Conservation (phyloP, 1,140 invertebrate genomes). For the Monochamus saltuarius region DNA sequence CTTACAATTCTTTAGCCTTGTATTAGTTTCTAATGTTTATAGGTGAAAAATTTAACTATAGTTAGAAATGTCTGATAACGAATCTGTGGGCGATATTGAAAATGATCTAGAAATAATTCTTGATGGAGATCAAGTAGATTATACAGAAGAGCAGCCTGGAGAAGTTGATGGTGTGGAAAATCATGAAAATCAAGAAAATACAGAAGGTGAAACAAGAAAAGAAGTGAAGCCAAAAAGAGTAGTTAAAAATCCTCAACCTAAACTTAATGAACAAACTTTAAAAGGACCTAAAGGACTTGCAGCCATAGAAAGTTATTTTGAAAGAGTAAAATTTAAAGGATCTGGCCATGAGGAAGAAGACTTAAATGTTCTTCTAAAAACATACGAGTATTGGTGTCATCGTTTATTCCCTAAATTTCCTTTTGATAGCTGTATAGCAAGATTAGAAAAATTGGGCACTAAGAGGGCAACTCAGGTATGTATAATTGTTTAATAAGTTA, state of each 20-base stretch:
- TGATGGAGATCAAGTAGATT: constrained; percentile 39
- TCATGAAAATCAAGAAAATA: constrained; percentile 29
- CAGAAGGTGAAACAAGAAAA: constrained; percentile 28
- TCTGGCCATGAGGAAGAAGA: constrained; percentile 82
- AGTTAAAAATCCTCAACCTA: constrained; percentile 68
- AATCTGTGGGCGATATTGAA: constrained; percentile 9
- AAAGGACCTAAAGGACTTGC: constrained; percentile 76
- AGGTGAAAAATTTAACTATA: no score
- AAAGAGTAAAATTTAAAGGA: constrained; percentile 81
- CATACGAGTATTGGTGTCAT: constrained; percentile 90
- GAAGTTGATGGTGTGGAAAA: constrained; percentile 24
- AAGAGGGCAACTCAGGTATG: constrained; percentile 63
- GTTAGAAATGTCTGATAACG: constrained; percentile 28
- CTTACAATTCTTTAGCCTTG: no score
- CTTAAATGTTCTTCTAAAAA: constrained; percentile 76
- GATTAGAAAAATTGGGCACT: constrained; percentile 76
- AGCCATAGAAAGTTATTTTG: constrained; percentile 75
- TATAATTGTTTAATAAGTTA: constrained; percentile 17
- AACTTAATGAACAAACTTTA: constrained; percentile 70
- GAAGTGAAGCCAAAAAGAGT: constrained; percentile 56
- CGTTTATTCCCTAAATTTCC: constrained; percentile 83
- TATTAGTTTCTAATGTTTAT: constrained; percentile 4
- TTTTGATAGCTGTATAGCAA: constrained; percentile 82
- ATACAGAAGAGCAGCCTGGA: constrained; percentile 19
- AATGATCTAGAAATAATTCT: constrained; percentile 9